phyloP scores from a whole-genome alignment of 2,888 invertebrate genomes.

The Liopterus haemorrhoidalis region DNA sequence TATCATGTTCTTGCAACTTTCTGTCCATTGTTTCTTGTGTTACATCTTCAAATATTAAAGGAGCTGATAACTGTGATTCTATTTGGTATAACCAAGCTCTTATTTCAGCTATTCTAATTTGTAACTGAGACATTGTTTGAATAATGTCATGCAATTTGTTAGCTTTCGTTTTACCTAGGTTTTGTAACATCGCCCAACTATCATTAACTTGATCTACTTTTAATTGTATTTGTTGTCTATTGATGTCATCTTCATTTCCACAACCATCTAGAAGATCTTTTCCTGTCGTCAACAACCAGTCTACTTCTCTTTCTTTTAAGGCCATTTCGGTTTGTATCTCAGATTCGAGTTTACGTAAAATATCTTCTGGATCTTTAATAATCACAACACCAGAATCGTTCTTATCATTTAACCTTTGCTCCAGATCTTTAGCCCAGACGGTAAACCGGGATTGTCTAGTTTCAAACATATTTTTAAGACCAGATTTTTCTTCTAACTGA shows the following conservation, averaged over 20 bases:
- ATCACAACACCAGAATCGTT: conserved; percentile 47
- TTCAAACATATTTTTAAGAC: conserved; percentile 66
- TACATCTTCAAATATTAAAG: conserved; percentile 61
- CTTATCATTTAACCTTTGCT: conserved; percentile 58
- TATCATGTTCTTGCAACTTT: conserved; percentile 65
- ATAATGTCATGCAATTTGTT: conserved; percentile 68
- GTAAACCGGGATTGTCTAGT: conserved; percentile 58
- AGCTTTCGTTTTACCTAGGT: conserved; percentile 59
- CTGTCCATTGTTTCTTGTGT: conserved; percentile 61
- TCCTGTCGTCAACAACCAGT: conserved; percentile 69
- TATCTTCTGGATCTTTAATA: conserved; percentile 64
- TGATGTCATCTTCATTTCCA: conserved; percentile 55
- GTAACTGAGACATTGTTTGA: conserved; percentile 63
- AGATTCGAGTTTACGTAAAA: conserved; percentile 63
- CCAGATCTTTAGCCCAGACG: conserved; percentile 65
- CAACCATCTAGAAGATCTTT: conserved; percentile 57
- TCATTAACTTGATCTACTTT: conserved; percentile 58
- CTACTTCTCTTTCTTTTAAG: conserved; percentile 69
- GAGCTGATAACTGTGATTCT: conserved; percentile 63
- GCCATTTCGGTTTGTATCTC: conserved; percentile 71
- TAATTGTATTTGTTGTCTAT: conserved; percentile 53
- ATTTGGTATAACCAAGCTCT: conserved; percentile 65
- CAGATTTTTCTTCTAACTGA: conserved; percentile 67
- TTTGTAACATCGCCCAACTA: conserved; percentile 70
- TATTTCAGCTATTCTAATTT: conserved; percentile 66